Base-by-base conservation (phyloP, 2,888 invertebrate species). In the Icerya purchasi region DNA sequence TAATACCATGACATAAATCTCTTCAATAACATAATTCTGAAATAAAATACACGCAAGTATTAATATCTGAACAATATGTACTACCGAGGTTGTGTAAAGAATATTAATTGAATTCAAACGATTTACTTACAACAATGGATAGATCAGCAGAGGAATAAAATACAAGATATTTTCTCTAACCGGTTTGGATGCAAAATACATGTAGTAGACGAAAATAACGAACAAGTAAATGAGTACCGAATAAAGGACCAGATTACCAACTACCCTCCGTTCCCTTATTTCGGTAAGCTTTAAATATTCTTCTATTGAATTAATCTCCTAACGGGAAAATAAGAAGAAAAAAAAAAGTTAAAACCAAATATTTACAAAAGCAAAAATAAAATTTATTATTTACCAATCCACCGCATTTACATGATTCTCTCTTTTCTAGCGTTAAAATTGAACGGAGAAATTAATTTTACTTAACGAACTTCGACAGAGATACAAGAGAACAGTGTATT, bases 1-100 rank as follows among this genome's bases (percentile, higher is more conserved):
- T 87, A 96, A 72, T 90, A 92, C 86, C 88, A 90, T 49, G 86
- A 83, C 68, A 93, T 79, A 64, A 83, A 73, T 66, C 81, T 80
- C 66, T 89, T 87, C 21, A 87, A 75, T 62, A 83, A 75, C 69
- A 86, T 77, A 63, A 91, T 82, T 67, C 91, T 91, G 72, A 23
- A n/a, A n/a, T n/a, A n/a, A n/a, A n/a, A n/a, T n/a, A n/a, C n/a
- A n/a, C n/a, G n/a, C n/a, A n/a, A n/a, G n/a, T n/a, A 22, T 2
- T 19, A 55, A 24, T 55, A 25, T 3, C 18, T n/a, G n/a, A 24
- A 23, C 23, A 55, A 55, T 14, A 23, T 18, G 36, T n/a, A 8
- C 24, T 22, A 24, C 24, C 24, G 18, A 22, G 22, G 50, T 22
- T 25, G 36, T 21, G n/a, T 18, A 8, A 20, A 22, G 36, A 50